Conservation (phyloP, 2,888 invertebrate genomes). For the Lepidocyrtoides sp. region DNA sequence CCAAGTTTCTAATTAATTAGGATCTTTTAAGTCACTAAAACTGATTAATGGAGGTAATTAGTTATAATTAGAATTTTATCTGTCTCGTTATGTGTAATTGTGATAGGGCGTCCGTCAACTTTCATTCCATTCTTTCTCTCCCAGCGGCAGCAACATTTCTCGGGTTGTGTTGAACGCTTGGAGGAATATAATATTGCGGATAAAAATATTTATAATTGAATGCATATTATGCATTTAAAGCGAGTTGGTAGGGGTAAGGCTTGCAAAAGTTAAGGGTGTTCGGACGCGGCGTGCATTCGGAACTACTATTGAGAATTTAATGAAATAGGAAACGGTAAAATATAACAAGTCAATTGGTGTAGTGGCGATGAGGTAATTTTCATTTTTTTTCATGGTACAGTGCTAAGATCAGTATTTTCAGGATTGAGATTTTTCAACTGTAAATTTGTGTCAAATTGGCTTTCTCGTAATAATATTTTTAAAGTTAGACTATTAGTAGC, state of each 20-base stretch:
- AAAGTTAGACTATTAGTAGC: no score
- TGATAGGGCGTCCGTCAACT: not conserved
- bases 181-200: no score
- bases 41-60: constrained; percentile 78
- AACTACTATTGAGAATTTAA: no score
- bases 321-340: no score
- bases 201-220: no score
- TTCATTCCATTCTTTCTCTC: not conserved
- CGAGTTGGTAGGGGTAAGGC: no score
- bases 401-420: constrained; percentile 24
- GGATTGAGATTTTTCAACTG: constrained; percentile 23
- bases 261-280: no score
- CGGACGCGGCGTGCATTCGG: no score
- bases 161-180: not conserved
- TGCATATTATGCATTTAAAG: no score
- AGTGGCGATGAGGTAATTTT: not conserved
- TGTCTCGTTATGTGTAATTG: constrained; percentile 30
- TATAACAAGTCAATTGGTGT: not conserved
- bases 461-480: no score
- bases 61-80: constrained; percentile 74
- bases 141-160: not conserved
- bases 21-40: constrained; percentile 67
- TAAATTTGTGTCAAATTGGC: constrained; percentile 42
- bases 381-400: not conserved
- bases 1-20: constrained; percentile 74